phyloP scores from a whole-genome alignment of 2,797 vertebrate genomes.

The Poeciliopsis turneri region DNA sequence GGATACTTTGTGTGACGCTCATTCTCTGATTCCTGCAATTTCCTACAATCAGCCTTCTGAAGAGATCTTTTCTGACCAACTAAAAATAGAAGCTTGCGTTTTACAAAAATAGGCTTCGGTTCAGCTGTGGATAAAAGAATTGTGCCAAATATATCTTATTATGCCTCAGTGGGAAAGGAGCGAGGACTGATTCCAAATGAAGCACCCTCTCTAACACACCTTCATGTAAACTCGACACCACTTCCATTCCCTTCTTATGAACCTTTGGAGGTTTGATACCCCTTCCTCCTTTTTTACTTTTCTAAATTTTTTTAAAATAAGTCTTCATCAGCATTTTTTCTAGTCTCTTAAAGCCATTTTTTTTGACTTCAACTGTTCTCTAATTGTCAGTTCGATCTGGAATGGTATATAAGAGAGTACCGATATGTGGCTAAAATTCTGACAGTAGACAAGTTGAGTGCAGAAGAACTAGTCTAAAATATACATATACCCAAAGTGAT shows the following conservation, averaged over 20 bases:
- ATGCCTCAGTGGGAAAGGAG: slow-evolving; percentile 2
- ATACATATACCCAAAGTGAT: too few relatives aligned
- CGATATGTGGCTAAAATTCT: background rate
- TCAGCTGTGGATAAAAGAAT: slow-evolving; percentile 29
- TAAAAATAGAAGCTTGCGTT: slow-evolving; percentile 34
- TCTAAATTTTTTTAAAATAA: background rate
- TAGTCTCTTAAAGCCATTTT: background rate
- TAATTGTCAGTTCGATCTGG: background rate
- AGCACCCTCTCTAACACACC: background rate
- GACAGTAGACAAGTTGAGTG: background rate
- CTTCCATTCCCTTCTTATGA: background rate
- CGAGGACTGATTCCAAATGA: slow-evolving; percentile 9
- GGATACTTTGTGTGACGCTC: slow-evolving; percentile 21
- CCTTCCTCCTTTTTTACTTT: background rate
- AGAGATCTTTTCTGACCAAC: slow-evolving; percentile 19
- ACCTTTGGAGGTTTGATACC: background rate
- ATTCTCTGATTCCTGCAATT: slow-evolving; percentile 47
- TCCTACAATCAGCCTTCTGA: slow-evolving; percentile 34
- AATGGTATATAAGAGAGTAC: background rate
- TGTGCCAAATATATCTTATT: background rate
- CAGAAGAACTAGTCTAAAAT: background rate
- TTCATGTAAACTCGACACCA: background rate
- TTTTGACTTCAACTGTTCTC: background rate
- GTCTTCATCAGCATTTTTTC: background rate
- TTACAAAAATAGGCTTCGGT: slow-evolving; percentile 9